Evolutionary conservation across 2,888 invertebrate genomes (phyloP), one percentile per base, ranked within the genome.

Genomic region (Drosophila borealis): DNA sequence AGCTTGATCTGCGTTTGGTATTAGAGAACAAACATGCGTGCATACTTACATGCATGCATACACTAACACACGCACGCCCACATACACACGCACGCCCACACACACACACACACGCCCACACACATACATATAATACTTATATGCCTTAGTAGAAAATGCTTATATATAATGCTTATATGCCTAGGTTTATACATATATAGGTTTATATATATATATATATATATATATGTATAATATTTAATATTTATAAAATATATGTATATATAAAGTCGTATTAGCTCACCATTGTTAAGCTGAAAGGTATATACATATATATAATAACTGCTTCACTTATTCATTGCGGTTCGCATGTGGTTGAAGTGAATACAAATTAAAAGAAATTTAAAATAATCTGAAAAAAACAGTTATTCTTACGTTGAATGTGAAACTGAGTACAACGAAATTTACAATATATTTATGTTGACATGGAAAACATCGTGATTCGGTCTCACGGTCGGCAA

Each of bases 401-500:
- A 13, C 8, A 49, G 10, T 71, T 57, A 71, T 57, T 71, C 36
- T 34, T 8, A 11, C 21, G n/a, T 17, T 21, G 19, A 41, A 14
- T 29, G 56, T 14, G 17, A 21, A 3, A 17, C 45, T n/a, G 49
- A 46, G 37, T 39, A 39, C 14, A 42, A 36, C 25, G 9, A 8
- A 44, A 25, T 25, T 21, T 17, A 29, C 19, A 10, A 29, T 13
- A 13, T 13, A 21, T n/a, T 13, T 17, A 29, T 3, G 3, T n/a
- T 10, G 46, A 21, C 4, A 79, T 77, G 75, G 76, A 77, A 51
- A 79, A 79, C 36, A 79, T 77, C 55, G 48, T 77, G 2, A 70
- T 77, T 39, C 79, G 76, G 17, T 57, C 79, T 4, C 76, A 60
- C n/a, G 79, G 76, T 4, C 59, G 79, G 76, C n/a, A 70, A 70